phyloP scores from a whole-genome alignment of 2,797 vertebrate genomes.

The Eulemur albifrons region DNA sequence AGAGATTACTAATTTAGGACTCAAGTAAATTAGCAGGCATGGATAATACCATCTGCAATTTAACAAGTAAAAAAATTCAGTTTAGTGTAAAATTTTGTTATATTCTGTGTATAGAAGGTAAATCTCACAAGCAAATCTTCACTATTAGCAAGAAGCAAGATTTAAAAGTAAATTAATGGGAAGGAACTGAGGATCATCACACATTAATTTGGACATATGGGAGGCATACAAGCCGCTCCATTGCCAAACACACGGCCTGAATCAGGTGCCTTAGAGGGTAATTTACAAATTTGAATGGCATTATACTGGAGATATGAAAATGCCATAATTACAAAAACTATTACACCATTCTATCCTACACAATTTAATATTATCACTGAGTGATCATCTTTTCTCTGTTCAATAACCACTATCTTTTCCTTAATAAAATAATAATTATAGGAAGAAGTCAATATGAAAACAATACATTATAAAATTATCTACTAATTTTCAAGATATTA shows the following conservation, averaged over 20 bases:
- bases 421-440: neutral
- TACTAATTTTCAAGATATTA: neutral
- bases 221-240: neutral
- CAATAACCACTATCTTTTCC: neutral
- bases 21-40: neutral
- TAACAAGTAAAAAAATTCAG: neutral
- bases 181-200: neutral
- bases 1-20: neutral
- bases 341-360: neutral
- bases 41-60: neutral
- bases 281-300: neutral
- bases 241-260: neutral
- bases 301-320: neutral
- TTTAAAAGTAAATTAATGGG: neutral
- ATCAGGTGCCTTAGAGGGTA: neutral
- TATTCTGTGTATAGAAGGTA: neutral
- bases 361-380: neutral
- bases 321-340: neutral
- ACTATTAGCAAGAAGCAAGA: neutral
- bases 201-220: neutral
- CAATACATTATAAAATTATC: neutral
- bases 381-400: neutral
- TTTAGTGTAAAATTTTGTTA: neutral
- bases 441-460: neutral
- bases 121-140: neutral